phyloP scores from a whole-genome alignment of 2,797 vertebrate genomes.

The Martes flavigula region DNA sequence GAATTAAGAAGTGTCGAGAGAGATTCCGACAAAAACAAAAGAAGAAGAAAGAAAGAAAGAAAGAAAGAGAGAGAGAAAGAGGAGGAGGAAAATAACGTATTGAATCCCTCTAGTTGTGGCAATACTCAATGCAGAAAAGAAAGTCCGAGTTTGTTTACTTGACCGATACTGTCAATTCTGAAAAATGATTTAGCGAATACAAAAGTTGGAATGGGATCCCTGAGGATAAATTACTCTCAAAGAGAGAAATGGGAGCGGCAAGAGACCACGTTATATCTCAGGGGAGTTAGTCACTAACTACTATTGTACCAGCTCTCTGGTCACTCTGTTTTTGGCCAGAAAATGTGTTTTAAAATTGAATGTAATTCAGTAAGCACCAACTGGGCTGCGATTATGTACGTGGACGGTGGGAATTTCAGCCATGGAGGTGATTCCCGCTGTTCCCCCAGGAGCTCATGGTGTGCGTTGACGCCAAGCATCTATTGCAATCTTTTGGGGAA shows the following conservation, averaged over 20 bases:
- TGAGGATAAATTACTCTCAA: neutral
- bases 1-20: constrained; percentile 43
- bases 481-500: neutral
- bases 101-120: constrained; percentile 45
- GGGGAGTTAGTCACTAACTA: neutral
- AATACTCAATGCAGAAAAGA: neutral
- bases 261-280: neutral
- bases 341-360: neutral
- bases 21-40: neutral
- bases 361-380: neutral
- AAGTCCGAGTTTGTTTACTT: constrained; percentile 19
- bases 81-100: constrained; percentile 38
- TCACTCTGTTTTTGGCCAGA: neutral
- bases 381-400: neutral
- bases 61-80: neutral
- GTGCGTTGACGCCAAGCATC: neutral
- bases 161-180: constrained; percentile 38
- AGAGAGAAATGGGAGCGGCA: neutral
- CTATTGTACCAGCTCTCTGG: neutral
- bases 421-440: neutral
- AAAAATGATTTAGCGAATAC: constrained; percentile 48
- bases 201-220: neutral
- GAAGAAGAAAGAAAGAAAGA: no score
- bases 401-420: neutral
- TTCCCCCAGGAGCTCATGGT: neutral